phyloP scores from a whole-genome alignment of 2,888 invertebrate species.

The Latrodectus elegans region DNA sequence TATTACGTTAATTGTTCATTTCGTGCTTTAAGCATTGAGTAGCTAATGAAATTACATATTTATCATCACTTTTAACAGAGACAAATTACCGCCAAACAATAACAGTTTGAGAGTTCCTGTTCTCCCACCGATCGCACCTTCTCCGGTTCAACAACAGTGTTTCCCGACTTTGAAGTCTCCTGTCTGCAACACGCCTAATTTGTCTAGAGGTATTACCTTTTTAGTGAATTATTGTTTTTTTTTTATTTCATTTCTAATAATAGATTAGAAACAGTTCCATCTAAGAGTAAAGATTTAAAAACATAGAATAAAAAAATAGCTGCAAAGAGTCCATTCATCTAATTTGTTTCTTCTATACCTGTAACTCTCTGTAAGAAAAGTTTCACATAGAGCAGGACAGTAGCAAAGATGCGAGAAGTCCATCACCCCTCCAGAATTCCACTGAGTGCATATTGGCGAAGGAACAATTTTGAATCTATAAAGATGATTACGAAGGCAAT shows the following conservation, averaged over 20 bases:
- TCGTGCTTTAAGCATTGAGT: too few relatives aligned
- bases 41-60: too few relatives aligned
- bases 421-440: too few relatives aligned
- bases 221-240: not conserved
- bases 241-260: not conserved
- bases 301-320: not conserved
- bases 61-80: conserved; percentile 11
- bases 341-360: not conserved
- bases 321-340: not conserved
- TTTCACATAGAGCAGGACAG: too few relatives aligned
- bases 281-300: not conserved
- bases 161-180: conserved; percentile 17
- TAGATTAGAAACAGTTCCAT: not conserved
- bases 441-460: too few relatives aligned
- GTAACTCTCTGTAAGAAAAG: too few relatives aligned
- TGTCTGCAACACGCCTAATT: conserved; percentile 6
- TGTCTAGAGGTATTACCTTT: conserved; percentile 22
- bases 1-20: too few relatives aligned
- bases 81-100: conserved; percentile 34
- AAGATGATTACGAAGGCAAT: too few relatives aligned
- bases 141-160: conserved; percentile 22
- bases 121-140: conserved; percentile 52
- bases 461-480: too few relatives aligned
- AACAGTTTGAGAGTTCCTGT: conserved; percentile 55
- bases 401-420: too few relatives aligned